phyloP scores from a whole-genome alignment of 2,888 invertebrate species.

The Acrocera orbiculus region DNA sequence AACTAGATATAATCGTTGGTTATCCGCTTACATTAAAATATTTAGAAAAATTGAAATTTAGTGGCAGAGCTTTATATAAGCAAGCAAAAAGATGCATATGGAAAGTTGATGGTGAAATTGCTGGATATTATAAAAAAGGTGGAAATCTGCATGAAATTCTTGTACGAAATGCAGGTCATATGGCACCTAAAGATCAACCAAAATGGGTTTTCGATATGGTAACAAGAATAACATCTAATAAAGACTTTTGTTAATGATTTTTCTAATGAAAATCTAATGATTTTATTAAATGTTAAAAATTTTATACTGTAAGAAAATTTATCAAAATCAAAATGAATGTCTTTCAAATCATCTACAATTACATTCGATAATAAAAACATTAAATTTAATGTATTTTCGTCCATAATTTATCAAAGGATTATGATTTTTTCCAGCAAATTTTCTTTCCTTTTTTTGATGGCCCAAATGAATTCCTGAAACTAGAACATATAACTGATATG shows the following conservation, averaged over 20 bases:
- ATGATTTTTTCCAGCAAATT: too few species aligned
- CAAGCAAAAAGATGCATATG: constrained; percentile 48
- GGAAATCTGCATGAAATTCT: constrained; percentile 55
- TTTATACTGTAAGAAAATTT: too few species aligned
- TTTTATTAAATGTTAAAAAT: too few species aligned
- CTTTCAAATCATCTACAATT: too few species aligned
- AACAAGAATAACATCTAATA: constrained; percentile 43
- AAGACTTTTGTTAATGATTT: too few species aligned
- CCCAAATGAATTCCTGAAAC: too few species aligned
- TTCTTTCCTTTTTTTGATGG: too few species aligned
- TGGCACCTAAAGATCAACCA: constrained; percentile 66
- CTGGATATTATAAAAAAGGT: constrained; percentile 56
- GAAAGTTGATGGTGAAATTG: constrained; percentile 48
- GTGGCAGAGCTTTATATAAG: constrained; percentile 45
- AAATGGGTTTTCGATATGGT: constrained; percentile 60
- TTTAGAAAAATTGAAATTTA: constrained; percentile 51
- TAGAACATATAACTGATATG: too few species aligned
- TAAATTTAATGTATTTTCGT: too few species aligned
- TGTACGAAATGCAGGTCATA: constrained; percentile 64
- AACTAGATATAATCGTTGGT: constrained; percentile 79
- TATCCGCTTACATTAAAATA: constrained; percentile 72
- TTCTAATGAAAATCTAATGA: not conserved
- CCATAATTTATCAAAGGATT: too few species aligned
- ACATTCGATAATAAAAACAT: too few species aligned
- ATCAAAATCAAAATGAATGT: too few species aligned